Evolutionary conservation across 2,797 vertebrate genomes (phyloP), one percentile per base, ranked within the genome.

Genomic region (Zonotrichia albicollis): DNA sequence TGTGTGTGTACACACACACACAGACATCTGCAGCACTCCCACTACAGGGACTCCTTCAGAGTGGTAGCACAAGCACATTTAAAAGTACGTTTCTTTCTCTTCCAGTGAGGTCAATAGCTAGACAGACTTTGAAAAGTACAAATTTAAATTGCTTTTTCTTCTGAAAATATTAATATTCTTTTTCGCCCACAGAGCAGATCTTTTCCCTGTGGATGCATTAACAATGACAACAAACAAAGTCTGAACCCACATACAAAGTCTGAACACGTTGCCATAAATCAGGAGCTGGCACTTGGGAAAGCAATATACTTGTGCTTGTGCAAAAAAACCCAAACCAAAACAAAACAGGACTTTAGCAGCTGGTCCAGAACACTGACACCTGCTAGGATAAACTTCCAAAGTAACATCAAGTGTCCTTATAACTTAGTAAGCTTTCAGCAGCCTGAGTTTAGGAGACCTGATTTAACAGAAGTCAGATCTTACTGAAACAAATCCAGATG

Each of bases 241-340:
- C n/a, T n/a, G n/a, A n/a, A n/a, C 26, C 29, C 46, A 48, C 23
- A 10, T 30, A 40, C 2, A 68, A 57, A 89, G 42, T 25, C 54
- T n/a, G 26, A 68, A 64, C 11, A 8, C 0, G 0, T 10, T 61
- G 22, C 42, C 57, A 19, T 65, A 61, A 65, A 45, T 50, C 34
- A 60, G 80, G 18, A 83, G 17, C 36, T 40, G 54, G 73, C 20
- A 22, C 10, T 16, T 62, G 21, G 11, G 48, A 77, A 80, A 80
- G 27, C 13, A 48, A 32, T 26, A 13, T 16, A 40, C 9, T 6
- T 45, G 10, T 53, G 34, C 58, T 79, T 61, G 36, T 22, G 45
- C 9, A 82, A 30, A 25, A 72, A 19, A 20, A 14, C 13, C 11
- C 8, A 13, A 30, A 25, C 12, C 71, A 14, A 19, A 90, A n/a